Evolutionary conservation across 2,888 invertebrate species (phyloP), one percentile per base, ranked within the genome.

Genomic region (Agriopis leucophaearia): DNA sequence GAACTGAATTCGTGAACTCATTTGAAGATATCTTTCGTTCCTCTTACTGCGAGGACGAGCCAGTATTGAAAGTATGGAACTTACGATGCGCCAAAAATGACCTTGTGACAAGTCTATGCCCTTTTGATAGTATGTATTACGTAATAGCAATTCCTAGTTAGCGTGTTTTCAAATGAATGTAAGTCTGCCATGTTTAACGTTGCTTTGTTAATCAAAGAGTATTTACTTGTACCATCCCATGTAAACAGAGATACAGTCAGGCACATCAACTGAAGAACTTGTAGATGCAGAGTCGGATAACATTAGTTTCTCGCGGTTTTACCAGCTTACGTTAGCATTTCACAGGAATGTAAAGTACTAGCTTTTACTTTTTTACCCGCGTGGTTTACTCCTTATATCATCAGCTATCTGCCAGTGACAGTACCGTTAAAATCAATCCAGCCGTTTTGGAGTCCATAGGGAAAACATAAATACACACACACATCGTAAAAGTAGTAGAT

Each of bases 201-300:
- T 18, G 18, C n/a, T 50, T 40, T 40, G 59, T 27, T 50, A 40
- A 50, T 40, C 16, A 47, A 38, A 47, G 47, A 16, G 12, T 42
- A 59, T 59, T 59, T 50, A 38, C 59, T 16, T 58, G 16, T 5
- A 2, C 16, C 18, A 18, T 48, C 5, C 9, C 48, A 48, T 18
- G 18, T 0, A 9, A 16, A 18, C 48, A 18, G 18, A 12, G 2
- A 18, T 16, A 48, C 48, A 48, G 18, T 16, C 16, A 15, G 18
- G 18, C 16, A 16, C 48, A 48, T 48, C 9, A 16, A 15, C 3
- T 48, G 18, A 48, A 4, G 48, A 18, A 48, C 47, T 48, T 18
- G n/a, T 44, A n/a, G 42, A 47, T 12, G n/a, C n/a, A n/a, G 42
- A 47, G 16, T 18, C 9, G 18, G 18, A 48, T 10, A 48, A 15